Percentiles rank a stretch among this genome's conserved stretches.
Evolutionary conservation across 2,113 vertebrate genomes (phyloP).

Genomic region (Leptocoma aspasia): DNA sequence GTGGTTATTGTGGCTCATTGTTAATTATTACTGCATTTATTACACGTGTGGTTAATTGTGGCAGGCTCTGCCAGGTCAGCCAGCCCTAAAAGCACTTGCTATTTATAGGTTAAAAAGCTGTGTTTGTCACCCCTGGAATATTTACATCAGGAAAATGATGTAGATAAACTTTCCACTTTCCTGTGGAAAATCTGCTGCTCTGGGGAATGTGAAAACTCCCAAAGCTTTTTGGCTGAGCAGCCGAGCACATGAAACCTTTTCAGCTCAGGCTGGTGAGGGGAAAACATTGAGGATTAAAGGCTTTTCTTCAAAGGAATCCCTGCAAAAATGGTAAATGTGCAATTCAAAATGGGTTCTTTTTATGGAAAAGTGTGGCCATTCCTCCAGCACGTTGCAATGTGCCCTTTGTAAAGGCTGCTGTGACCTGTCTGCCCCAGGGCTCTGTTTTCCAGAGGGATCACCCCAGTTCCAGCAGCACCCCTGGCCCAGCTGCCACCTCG

Average conservation of each 20-base stretch:
- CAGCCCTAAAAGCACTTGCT: not conserved
- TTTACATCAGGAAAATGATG: not conserved
- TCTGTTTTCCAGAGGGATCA: conserved; percentile 49
- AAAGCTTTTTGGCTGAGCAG: not conserved
- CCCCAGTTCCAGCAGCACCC: not conserved
- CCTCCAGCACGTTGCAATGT: accelerated
- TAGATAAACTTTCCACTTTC: not conserved
- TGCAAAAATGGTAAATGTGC: not conserved
- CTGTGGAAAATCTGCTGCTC: not conserved
- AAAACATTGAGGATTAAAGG: not conserved
- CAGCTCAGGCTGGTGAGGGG: not conserved
- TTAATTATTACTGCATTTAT: too few species aligned
- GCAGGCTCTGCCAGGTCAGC: not conserved
- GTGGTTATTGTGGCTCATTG: not conserved
- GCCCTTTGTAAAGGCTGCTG: not conserved
- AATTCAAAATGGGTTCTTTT: not conserved
- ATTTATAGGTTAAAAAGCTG: not conserved
- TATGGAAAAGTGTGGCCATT: not conserved
- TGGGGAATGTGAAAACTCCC: not conserved
- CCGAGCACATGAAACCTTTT: not conserved
- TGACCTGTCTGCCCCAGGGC: not conserved
- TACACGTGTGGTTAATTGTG: not conserved
- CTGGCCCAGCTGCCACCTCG: not conserved
- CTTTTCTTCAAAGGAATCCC: not conserved
- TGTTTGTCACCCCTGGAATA: not conserved